phyloP scores from a whole-genome alignment of 2,797 vertebrate genomes.

The Microctenopoma lineatum region DNA sequence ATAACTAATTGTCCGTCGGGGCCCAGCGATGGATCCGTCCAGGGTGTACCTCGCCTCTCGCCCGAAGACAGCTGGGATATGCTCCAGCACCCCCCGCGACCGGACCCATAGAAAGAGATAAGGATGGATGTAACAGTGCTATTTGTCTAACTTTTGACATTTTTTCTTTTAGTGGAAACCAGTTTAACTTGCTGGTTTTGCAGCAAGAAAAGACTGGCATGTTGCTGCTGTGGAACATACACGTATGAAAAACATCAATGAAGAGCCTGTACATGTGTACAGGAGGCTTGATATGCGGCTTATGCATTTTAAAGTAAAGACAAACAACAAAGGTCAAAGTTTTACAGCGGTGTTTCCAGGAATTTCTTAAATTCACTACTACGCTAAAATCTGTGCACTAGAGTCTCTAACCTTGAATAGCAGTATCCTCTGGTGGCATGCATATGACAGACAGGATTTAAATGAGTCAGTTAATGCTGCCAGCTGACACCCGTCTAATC shows the following conservation, averaged over 20 bases:
- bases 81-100: too few species aligned
- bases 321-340: not conserved
- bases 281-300: too few species aligned
- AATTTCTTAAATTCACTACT: not conserved
- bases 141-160: not conserved
- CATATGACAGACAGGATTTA: not conserved
- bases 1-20: too few species aligned
- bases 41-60: too few species aligned
- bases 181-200: not conserved
- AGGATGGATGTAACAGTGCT: not conserved
- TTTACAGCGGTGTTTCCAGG: not conserved
- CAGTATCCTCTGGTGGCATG: not conserved
- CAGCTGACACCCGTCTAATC: conserved; percentile 20
- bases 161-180: conserved; percentile 6
- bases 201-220: not conserved
- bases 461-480: conserved; percentile 12
- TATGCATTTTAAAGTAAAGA: too few species aligned
- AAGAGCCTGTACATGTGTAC: too few species aligned
- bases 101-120: too few species aligned
- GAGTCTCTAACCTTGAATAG: not conserved
- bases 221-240: too few species aligned
- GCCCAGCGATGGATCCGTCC: too few species aligned
- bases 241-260: too few species aligned
- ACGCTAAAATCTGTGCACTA: not conserved
- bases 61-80: too few species aligned